Evolutionary conservation across 2,113 vertebrate species (phyloP).

Genomic region (Brachypteracias leptosomus): DNA sequence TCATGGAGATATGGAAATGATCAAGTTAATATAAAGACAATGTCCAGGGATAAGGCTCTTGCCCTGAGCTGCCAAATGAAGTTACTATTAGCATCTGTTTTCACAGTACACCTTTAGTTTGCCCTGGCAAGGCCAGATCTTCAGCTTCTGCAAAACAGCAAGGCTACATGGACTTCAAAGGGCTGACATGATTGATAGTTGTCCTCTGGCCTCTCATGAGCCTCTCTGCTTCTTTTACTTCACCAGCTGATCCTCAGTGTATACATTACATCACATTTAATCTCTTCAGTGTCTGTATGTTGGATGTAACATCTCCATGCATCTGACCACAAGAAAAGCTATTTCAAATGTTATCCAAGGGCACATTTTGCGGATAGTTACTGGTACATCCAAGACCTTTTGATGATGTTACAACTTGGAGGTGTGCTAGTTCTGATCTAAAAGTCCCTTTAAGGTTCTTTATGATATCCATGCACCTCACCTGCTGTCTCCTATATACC

Average conservation of each 20-base stretch:
- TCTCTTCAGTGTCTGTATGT: neutral
- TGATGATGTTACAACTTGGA: neutral
- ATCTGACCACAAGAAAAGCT: neutral
- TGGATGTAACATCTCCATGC: neutral
- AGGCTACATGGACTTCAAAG: neutral
- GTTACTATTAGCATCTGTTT: conserved; percentile 45
- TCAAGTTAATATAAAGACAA: conserved; percentile 12
- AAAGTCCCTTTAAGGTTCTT: neutral
- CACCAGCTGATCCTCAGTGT: neutral
- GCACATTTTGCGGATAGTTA: neutral
- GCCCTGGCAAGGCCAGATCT: neutral
- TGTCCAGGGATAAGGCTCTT: conserved; percentile 16
- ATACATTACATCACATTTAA: neutral
- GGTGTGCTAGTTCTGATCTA: neutral
- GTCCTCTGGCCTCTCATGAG: neutral
- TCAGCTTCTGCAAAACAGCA: neutral
- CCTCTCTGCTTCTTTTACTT: neutral
- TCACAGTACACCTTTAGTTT: neutral
- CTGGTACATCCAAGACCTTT: neutral
- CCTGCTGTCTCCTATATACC: neutral
- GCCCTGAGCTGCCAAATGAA: conserved; percentile 20
- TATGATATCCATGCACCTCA: neutral
- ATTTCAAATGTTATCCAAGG: neutral
- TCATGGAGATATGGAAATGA: conserved; percentile 35
- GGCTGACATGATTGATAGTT: neutral